phyloP scores from a whole-genome alignment of 2,797 vertebrate species.

The Coccyzus lansbergi region DNA sequence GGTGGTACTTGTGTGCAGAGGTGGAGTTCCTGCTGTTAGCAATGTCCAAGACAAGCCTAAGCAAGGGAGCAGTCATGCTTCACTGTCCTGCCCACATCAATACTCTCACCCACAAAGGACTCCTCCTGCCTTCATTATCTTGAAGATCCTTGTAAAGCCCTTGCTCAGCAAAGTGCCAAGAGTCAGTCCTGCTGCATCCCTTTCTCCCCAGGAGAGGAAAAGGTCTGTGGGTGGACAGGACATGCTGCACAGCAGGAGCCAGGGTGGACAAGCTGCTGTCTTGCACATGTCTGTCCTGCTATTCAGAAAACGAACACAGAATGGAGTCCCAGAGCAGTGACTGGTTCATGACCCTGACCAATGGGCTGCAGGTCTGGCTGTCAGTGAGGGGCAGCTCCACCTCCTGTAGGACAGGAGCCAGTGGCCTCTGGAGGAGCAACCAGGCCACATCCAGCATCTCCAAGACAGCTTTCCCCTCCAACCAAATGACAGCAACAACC shows the following conservation, averaged over 20 bases:
- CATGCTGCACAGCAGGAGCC: background rate
- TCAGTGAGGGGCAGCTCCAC: background rate
- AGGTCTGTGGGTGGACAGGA: background rate
- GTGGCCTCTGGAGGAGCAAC: background rate
- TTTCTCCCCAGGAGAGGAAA: background rate
- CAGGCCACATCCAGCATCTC: background rate
- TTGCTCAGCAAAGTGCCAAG: background rate
- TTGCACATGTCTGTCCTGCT: background rate
- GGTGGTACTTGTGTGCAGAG: background rate
- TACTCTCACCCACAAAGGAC: background rate
- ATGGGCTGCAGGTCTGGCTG: background rate
- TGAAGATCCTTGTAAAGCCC: background rate
- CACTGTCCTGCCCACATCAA: background rate
- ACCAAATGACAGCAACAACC: too few relatives aligned
- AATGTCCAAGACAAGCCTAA: background rate
- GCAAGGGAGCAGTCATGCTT: accelerated
- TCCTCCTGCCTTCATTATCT: background rate
- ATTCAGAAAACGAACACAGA: background rate
- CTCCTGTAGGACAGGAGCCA: background rate
- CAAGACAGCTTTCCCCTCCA: accelerated
- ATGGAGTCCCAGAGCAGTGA: accelerated
- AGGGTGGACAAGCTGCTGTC: background rate
- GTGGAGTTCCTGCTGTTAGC: background rate
- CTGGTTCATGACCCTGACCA: background rate
- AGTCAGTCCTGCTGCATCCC: background rate